Evolutionary conservation across 2,797 vertebrate genomes (phyloP).

Genomic region (Gambelia wislizenii): DNA sequence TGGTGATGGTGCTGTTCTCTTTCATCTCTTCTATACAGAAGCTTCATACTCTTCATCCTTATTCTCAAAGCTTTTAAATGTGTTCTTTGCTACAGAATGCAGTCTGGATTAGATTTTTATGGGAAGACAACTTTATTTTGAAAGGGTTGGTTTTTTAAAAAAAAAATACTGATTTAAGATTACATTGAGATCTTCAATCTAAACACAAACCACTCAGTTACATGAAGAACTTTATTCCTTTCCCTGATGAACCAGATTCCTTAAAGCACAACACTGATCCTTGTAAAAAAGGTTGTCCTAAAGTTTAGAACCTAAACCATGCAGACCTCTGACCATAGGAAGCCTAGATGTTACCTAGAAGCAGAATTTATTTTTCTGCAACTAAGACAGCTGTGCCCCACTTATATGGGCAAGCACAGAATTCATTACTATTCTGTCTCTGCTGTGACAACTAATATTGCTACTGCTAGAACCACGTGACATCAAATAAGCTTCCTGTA

Average conservation of each 20-base stretch:
- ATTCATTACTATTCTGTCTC: too few species aligned
- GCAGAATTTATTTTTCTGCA: not conserved
- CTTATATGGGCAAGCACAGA: not conserved
- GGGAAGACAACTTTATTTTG: not conserved
- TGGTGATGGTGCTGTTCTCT: not conserved
- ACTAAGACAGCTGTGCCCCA: not conserved
- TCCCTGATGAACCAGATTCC: slow-evolving; percentile 65
- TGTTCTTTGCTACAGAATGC: not conserved
- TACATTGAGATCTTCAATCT: not conserved
- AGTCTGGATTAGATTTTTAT: not conserved
- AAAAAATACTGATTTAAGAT: not conserved
- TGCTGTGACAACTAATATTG: not conserved
- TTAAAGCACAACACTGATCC: slow-evolving; percentile 67
- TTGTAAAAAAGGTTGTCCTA: slow-evolving; percentile 33
- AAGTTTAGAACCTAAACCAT: not conserved
- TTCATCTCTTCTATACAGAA: not conserved
- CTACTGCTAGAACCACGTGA: not conserved
- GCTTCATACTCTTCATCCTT: not conserved
- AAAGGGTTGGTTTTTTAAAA: not conserved
- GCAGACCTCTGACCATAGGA: not conserved
- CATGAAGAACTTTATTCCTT: slow-evolving; percentile 56
- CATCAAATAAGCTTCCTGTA: not conserved
- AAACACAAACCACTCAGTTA: not conserved
- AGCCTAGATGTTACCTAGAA: not conserved
- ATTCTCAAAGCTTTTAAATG: not conserved